A percentile compares a stretch with the other conserved stretches of the same genome.
Conservation (phyloP, 2,113 vertebrate genomes). For the Abramis brama region DNA sequence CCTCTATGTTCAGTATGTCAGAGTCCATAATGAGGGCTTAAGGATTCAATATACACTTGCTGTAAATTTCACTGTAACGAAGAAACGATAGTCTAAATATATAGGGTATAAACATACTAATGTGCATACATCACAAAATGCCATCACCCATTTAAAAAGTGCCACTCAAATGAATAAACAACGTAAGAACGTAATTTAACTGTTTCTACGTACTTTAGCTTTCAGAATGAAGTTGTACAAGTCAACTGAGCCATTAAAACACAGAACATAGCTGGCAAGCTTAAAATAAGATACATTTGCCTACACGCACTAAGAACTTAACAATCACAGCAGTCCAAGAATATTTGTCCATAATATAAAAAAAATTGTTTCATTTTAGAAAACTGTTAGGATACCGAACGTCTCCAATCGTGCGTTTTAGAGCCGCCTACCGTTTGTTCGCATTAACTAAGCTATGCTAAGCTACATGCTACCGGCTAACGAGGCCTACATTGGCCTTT, state of each 20-base stretch:
- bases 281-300: background rate
- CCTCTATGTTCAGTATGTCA: constrained; percentile 76
- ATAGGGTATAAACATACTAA: background rate
- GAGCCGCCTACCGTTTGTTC: constrained; percentile 45
- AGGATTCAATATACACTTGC: background rate
- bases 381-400: background rate
- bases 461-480: constrained; percentile 37
- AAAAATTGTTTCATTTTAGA: background rate
- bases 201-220: background rate
- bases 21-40: constrained; percentile 72
- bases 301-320: background rate
- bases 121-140: background rate
- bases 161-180: background rate
- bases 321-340: background rate
- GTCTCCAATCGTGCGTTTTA: constrained; percentile 18
- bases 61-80: constrained; percentile 44
- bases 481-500: constrained; percentile 9
- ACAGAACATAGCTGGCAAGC: background rate
- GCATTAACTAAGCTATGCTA: constrained; percentile 37
- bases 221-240: background rate
- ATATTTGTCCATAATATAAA: background rate
- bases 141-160: background rate
- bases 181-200: background rate
- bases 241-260: background rate
- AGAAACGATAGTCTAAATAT: background rate